A percentile compares a stretch with the other conserved stretches of the same genome.
These are phyloP conservation scores for Trichonephila clavipes DNA, from an alignment of 1,140 invertebrate species.

Conservation along the genomic window DNA sequence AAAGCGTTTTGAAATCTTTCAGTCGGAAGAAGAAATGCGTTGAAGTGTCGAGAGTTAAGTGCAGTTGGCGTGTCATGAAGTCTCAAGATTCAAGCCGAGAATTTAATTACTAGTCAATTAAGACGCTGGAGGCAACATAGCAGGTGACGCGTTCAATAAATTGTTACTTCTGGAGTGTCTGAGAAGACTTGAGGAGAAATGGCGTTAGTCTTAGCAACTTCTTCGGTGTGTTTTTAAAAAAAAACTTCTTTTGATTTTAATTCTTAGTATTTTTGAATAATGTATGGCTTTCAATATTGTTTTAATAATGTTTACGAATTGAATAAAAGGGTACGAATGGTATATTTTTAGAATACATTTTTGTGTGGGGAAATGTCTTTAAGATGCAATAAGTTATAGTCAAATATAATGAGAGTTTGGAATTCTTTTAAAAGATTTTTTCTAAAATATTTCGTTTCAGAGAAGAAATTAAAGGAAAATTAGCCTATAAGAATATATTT, in stretches of 20 bases:
- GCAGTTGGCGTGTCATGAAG: background rate
- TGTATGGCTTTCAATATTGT: background rate
- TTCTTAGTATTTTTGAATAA: background rate
- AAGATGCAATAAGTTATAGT: no score
- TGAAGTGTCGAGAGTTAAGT: background rate
- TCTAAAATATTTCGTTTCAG: no score
- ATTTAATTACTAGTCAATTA: conserved; percentile 36
- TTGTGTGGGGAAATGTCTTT: no score
- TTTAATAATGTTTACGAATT: background rate
- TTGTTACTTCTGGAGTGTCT: background rate
- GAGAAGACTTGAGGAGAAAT: background rate
- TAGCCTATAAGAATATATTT: no score
- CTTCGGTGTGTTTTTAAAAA: background rate
- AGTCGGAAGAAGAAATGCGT: background rate
- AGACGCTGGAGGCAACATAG: background rate
- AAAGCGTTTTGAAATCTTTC: conserved; percentile 16
- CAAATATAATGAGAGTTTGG: no score
- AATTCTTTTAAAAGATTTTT: no score
- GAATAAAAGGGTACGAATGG: background rate
- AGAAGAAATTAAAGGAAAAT: no score
- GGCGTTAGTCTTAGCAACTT: background rate
- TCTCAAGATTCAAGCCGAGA: conserved; percentile 7
- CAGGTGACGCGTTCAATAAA: conserved; percentile 20
- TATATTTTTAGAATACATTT: background rate
- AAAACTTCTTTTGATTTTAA: background rate